A percentile compares a stretch with the other conserved stretches of the same genome.
Evolutionary conservation across 92 coral and sea anemone genomes (phyloP).

Genomic region (Virgularia gustaviana): DNA sequence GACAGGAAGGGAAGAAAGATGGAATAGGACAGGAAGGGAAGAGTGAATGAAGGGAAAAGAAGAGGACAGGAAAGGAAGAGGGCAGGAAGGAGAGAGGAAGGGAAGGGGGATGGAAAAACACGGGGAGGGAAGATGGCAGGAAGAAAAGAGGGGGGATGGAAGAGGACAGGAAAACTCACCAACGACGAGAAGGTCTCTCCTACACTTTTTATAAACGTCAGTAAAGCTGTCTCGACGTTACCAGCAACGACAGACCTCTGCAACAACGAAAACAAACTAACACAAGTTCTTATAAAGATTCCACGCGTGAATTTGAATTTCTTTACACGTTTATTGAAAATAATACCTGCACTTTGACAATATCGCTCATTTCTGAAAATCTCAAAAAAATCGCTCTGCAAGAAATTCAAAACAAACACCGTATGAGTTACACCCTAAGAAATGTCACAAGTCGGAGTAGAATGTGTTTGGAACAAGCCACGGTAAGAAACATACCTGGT

Average conservation of each 20-base stretch:
- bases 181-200: slow-evolving; percentile 60
- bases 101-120: too few species aligned
- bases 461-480: background rate
- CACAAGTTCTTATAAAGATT: background rate
- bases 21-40: too few species aligned
- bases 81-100: too few species aligned
- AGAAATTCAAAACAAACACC: background rate
- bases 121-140: background rate
- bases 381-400: slow-evolving; percentile 56
- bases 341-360: slow-evolving; percentile 60
- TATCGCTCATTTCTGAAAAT: slow-evolving; percentile 56
- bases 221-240: slow-evolving; percentile 80
- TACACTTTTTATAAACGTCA: slow-evolving; percentile 62
- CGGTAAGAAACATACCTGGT: slow-evolving; percentile 58
- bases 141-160: background rate
- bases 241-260: slow-evolving; percentile 58
- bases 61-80: too few species aligned
- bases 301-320: background rate
- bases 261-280: background rate
- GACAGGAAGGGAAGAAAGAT: too few species aligned
- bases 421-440: too few species aligned
- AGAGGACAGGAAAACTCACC: too few species aligned
- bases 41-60: too few species aligned
- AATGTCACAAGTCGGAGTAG: too few species aligned
- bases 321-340: background rate